Evolutionary conservation across 2,113 vertebrate genomes (phyloP), one percentile per base, ranked within the genome.

Genomic region (Aplodontia rufa): DNA sequence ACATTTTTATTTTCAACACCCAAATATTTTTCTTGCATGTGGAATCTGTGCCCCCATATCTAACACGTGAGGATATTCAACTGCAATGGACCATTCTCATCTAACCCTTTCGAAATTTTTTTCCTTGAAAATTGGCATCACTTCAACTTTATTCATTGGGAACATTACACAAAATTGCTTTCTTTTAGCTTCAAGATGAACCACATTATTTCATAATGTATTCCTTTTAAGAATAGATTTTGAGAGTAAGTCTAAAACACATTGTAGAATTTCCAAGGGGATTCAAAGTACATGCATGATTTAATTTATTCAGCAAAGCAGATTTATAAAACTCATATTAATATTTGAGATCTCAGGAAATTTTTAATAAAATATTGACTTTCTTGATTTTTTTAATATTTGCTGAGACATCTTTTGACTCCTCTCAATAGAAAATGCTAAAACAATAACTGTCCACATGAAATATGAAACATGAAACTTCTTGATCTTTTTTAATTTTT

Each of bases 1-100:
- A 28, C 94, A 90, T 88, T 89, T 96, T 86, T 85, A 92, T 93
- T 95, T 95, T 90, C 35, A 95, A 82, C 35, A 22, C 82, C 26
- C 51, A 95, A 90, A 66, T 37, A 78, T 95, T 90, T 94, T 45
- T 32, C 51, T 76, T 66, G n/a, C 58, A n/a, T 28, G 28, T 47
- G 47, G 26, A 75, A 75, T 66, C 32, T 22, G 9, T 26, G 10
- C 5, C 30, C 35, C 24, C 2, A 13, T 68, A 75, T 37, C 66
- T 75, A 93, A 68, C 16, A 68, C 55, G 55, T 53, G 9, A 35
- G 45, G 26, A 3, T 94, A 84, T 74, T 91, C 58, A 53, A 35
- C 6, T 93, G 72, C 45, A 79, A 84, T 94, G 37, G 53, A 66
- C 0, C 1, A 82, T 87, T 86, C 80, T 60, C 40, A 45, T 89